These are phyloP conservation scores for Gobiocypris rarus DNA, from an alignment of 2,113 vertebrate species.

Conservation along the genomic window DNA sequence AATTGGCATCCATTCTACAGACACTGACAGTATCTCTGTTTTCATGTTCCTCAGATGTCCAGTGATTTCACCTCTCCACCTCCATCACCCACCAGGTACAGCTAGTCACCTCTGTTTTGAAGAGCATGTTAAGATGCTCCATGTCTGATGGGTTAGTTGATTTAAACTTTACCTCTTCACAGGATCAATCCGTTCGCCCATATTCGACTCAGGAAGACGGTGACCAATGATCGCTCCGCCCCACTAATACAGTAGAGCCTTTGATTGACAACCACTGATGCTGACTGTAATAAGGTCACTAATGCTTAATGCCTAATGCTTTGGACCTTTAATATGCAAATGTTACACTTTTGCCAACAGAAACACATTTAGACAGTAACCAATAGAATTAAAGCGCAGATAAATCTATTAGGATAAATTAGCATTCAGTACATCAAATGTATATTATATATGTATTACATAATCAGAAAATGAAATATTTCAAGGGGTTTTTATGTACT, in stretches of 20 bases:
- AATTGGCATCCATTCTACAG: not conserved
- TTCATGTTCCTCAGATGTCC: slow-evolving; percentile 63
- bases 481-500: not conserved
- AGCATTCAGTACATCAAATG: not conserved
- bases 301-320: not conserved
- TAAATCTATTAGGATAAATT: not conserved
- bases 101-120: not conserved
- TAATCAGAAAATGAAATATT: not conserved
- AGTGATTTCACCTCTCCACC: slow-evolving; percentile 68
- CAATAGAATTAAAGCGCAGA: not conserved
- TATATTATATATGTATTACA: not conserved
- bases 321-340: not conserved
- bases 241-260: slow-evolving; percentile 80
- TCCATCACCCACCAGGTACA: slow-evolving; percentile 76
- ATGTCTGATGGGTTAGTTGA: not conserved
- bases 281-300: not conserved
- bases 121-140: not conserved
- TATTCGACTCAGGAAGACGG: slow-evolving; percentile 81
- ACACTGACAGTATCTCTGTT: no score
- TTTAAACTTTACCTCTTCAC: slow-evolving; percentile 30
- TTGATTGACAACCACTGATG: not conserved
- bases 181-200: slow-evolving; percentile 84
- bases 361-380: not conserved
- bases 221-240: slow-evolving; percentile 86
- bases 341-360: not conserved